These are phyloP conservation scores for Prunella himalayana DNA, from an alignment of 2,113 vertebrate species.

Conservation along the genomic window DNA sequence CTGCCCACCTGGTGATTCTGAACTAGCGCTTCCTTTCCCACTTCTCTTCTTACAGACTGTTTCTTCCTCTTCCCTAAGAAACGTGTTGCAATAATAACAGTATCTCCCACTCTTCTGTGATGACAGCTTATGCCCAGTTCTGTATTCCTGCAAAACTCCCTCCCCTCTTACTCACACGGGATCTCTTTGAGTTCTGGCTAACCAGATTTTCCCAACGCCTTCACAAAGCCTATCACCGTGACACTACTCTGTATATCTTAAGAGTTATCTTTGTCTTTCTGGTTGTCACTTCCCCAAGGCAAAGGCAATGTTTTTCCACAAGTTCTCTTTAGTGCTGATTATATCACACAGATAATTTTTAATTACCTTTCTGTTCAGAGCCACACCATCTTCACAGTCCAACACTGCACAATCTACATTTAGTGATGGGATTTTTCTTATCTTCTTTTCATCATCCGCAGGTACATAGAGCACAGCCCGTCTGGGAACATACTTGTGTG, in stretches of 20 bases:
- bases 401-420: slow-evolving; percentile 90
- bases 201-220: background rate
- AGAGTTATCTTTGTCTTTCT: background rate
- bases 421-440: slow-evolving; percentile 86
- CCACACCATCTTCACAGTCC: slow-evolving; percentile 97
- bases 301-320: background rate
- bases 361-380: slow-evolving; percentile 92
- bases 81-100: background rate
- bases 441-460: slow-evolving; percentile 91
- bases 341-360: background rate
- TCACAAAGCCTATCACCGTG: background rate
- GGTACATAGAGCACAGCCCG: slow-evolving; percentile 94
- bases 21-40: background rate
- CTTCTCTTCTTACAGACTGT: background rate
- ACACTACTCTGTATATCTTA: background rate
- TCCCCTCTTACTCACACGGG: background rate
- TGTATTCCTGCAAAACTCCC: background rate
- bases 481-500: slow-evolving; percentile 84
- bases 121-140: background rate
- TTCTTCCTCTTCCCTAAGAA: background rate
- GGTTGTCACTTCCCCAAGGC: background rate
- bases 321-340: background rate
- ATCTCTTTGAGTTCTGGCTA: background rate
- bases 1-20: background rate
- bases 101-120: background rate